phyloP scores from a whole-genome alignment of 2,113 vertebrate species.

The Australoheros scitulus region DNA sequence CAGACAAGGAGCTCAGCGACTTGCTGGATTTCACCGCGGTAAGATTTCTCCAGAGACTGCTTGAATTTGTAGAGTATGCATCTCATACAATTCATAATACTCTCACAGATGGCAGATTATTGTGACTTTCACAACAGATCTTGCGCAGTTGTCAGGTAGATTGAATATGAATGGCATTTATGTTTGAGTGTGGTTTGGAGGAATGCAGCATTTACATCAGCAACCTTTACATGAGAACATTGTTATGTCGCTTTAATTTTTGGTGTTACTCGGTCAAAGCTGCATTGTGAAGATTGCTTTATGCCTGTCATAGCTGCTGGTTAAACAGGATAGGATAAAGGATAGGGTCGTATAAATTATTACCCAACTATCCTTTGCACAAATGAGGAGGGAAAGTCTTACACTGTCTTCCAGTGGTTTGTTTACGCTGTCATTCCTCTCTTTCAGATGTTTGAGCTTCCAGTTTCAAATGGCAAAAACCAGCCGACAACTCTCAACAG shows the following conservation, averaged over 20 bases:
- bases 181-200: conserved; percentile 10
- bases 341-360: conserved; percentile 8
- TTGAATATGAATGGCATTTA: conserved; percentile 11
- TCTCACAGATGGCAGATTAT: background rate
- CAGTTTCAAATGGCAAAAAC: conserved; percentile 91
- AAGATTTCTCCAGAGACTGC: conserved; percentile 70
- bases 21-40: conserved; percentile 98
- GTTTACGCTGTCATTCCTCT: conserved; percentile 18
- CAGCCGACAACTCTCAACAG: conserved; percentile 87
- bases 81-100: background rate
- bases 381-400: conserved; percentile 3
- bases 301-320: background rate
- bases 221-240: background rate
- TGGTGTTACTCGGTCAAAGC: conserved; percentile 14
- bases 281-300: conserved; percentile 17
- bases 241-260: conserved; percentile 21
- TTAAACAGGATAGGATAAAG: background rate
- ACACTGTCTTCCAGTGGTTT: conserved; percentile 2
- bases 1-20: conserved; percentile 97
- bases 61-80: conserved; percentile 18
- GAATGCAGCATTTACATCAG: background rate
- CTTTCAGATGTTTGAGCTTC: conserved; percentile 94
- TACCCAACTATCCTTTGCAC: conserved; percentile 1
- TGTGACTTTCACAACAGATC: background rate
- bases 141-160: background rate